Base-by-base conservation (phyloP, 2,888 invertebrate species). In the Drosophila diplacantha region DNA sequence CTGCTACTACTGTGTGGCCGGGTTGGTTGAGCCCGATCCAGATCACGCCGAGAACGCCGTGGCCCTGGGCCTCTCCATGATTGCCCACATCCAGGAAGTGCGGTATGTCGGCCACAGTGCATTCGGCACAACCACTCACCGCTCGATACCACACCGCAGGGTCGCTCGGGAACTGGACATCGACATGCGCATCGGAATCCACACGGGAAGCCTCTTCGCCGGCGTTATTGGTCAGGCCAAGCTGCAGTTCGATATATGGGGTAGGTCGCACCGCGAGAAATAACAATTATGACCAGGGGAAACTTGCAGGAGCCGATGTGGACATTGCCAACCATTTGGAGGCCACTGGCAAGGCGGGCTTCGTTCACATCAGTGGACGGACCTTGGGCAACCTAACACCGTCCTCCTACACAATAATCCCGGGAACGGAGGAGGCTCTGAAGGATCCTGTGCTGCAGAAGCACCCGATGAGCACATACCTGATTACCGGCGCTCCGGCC, bases 241-340 rank as follows among this genome's bases (percentile, higher is more conserved):
- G 88, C 96, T 97, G 94, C 98, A 98, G 87, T 98, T 93, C 85
- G 98, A 98, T 85, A 94, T 98, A 71, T 98, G 98, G 95, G 95
- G 95, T 0, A 93, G 93, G 85, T 18, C 8, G 3, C 12, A 5
- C 2, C 1, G 3, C 14, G 7, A 12, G 7, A 43, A 16, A 18
- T 43, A 16, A 29, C 11, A 12, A 2, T 11, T 11, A 31, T 18
- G 5, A 24, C 8, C 0, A 14, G 6, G 9, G 5, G 8, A 3
- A 8, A 2, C 22, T 16, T 31, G 8, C 14, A 75, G 75, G 75
- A 80, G 91, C 92, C 65, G 98, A 98, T 88, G 98, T 96, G 11
- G 94, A 95, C 16, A 94, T 97, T 78, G 98, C 98, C 0, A 97
- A 96, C 88, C 93, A 93, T 85, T 95, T 98, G 94, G 98, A 98